A percentile compares a stretch with the other conserved stretches of the same genome.
Conservation (phyloP, 2,888 invertebrate species). For the Eupithecia insigniata region DNA sequence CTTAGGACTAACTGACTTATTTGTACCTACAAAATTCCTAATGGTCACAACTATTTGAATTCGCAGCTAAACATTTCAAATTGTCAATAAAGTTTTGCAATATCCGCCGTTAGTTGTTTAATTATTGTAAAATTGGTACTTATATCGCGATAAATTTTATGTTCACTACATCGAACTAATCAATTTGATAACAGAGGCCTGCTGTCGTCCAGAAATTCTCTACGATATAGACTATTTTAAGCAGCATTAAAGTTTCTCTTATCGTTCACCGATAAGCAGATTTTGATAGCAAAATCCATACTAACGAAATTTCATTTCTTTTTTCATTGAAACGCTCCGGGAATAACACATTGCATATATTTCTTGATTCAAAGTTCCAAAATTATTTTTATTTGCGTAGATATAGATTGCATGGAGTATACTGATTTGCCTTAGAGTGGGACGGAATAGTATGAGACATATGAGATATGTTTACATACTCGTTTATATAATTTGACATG, state of each 20-base stretch:
- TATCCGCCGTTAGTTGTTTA: conserved; percentile 2
- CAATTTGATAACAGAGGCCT: conserved; percentile 37
- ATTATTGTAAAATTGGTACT: conserved; percentile 24
- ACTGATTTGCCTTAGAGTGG: too few relatives aligned
- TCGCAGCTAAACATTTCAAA: conserved; percentile 6
- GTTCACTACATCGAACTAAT: conserved; percentile 30
- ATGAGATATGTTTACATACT: too few relatives aligned
- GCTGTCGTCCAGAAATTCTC: conserved; percentile 9
- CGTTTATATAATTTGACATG: background rate
- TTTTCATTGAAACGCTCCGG: too few relatives aligned
- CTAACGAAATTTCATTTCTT: background rate
- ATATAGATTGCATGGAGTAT: too few relatives aligned
- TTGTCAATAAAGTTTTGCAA: conserved; percentile 15
- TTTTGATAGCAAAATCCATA: background rate
- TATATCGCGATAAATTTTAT: conserved; percentile 19
- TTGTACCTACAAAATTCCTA: background rate
- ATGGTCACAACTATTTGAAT: background rate
- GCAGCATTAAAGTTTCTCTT: conserved; percentile 18
- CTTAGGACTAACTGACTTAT: background rate
- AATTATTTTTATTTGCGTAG: background rate
- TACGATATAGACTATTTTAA: conserved; percentile 1
- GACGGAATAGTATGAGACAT: too few relatives aligned
- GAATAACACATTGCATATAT: background rate
- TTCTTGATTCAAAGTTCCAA: background rate
- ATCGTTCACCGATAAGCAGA: conserved; percentile 21